Percentiles rank a stretch among this genome's conserved stretches.
Evolutionary conservation across 2,888 invertebrate species (phyloP).

Genomic region (Tetramorium bicarinatum): DNA sequence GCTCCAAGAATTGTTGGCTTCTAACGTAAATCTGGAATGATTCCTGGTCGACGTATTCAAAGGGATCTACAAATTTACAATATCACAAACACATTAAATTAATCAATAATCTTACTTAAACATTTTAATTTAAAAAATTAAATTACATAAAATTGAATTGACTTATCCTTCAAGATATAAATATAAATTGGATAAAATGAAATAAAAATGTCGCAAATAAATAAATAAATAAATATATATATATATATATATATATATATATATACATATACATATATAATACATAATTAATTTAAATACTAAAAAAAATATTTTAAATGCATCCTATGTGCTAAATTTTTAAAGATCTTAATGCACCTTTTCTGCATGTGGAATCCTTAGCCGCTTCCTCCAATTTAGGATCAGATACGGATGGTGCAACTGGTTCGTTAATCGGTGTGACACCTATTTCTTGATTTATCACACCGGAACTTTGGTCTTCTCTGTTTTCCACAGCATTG

Average conservation of each 20-base stretch:
- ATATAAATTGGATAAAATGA: not conserved
- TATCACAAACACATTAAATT: conserved; percentile 40
- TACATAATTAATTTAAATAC: not conserved
- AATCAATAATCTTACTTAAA: not conserved
- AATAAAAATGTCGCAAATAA: not conserved
- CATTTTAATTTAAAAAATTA: conserved; percentile 23
- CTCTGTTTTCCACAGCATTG: conserved; percentile 14
- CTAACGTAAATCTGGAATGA: conserved; percentile 88
- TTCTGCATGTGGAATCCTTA: conserved; percentile 4
- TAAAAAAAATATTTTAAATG: not conserved
- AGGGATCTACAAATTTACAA: conserved; percentile 55
- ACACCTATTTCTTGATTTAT: conserved; percentile 18
- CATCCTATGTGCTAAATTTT: not conserved
- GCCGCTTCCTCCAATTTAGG: not conserved
- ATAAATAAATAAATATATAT: too few species aligned
- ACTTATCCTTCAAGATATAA: not conserved
- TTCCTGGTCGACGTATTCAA: conserved; percentile 76
- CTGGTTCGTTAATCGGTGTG: not conserved
- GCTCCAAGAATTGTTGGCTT: conserved; percentile 88
- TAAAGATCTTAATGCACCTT: conserved; percentile 3
- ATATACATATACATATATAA: not conserved
- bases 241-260: too few species aligned
- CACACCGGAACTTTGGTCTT: not conserved
- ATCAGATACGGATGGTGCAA: not conserved
- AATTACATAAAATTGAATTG: not conserved